Evolutionary conservation across 2,888 invertebrate genomes (phyloP).

Genomic region (Patella caerulea): DNA sequence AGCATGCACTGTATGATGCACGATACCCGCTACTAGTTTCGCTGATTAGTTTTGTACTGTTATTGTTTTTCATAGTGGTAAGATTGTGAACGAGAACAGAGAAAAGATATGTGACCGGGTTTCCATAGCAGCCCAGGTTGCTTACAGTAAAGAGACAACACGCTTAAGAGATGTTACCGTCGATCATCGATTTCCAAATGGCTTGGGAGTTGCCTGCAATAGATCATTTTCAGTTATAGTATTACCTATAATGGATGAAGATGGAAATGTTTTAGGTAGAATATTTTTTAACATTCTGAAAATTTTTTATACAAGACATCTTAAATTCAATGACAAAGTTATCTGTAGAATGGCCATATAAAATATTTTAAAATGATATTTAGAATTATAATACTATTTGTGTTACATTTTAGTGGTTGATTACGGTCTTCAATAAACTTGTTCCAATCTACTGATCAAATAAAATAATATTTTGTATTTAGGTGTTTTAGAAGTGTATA

Average conservation of each 20-base stretch:
- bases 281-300: not conserved
- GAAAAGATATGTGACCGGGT: slow-evolving; percentile 54
- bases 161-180: slow-evolving; percentile 54
- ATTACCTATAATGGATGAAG: slow-evolving; percentile 78
- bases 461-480: slow-evolving; percentile 25
- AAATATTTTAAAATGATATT: not conserved
- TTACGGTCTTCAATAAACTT: no score
- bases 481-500: slow-evolving; percentile 81
- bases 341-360: not conserved
- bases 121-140: slow-evolving; percentile 70
- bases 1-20: no score
- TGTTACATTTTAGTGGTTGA: not conserved
- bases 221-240: slow-evolving; percentile 68
- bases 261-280: slow-evolving; percentile 76
- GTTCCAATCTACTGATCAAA: not conserved
- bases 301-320: no score
- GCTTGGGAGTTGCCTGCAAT: slow-evolving; percentile 60
- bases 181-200: slow-evolving; percentile 75
- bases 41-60: no score
- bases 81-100: slow-evolving; percentile 39
- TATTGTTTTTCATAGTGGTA: slow-evolving; percentile 41
- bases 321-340: not conserved
- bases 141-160: slow-evolving; percentile 64
- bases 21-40: no score
- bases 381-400: not conserved